Conservation (phyloP, 2,797 vertebrate species). For the Myotis planiceps region DNA sequence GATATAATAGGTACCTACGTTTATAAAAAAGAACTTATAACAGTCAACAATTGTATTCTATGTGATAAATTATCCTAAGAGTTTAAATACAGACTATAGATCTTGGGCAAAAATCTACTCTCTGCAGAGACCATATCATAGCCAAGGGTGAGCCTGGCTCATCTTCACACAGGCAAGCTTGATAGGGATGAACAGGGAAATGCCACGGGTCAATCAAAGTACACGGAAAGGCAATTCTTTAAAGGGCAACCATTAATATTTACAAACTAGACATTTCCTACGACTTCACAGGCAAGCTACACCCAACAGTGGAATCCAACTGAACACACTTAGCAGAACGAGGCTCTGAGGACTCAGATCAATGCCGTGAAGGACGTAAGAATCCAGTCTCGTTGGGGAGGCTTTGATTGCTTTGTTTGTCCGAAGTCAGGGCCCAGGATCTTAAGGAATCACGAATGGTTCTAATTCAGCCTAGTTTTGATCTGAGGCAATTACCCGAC, state of each 20-base stretch:
- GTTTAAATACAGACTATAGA: slow-evolving; percentile 40
- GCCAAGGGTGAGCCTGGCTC: background rate
- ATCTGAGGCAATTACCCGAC: background rate
- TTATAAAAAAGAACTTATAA: background rate
- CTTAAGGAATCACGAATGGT: background rate
- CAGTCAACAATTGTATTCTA: background rate
- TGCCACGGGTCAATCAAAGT: background rate
- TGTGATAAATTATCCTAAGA: background rate
- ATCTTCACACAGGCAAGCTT: background rate
- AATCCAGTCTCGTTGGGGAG: background rate
- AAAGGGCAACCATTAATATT: background rate
- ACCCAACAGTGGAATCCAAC: background rate
- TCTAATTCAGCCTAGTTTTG: background rate
- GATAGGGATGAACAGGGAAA: background rate
- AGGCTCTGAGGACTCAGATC: background rate
- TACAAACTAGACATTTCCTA: background rate
- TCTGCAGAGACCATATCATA: background rate
- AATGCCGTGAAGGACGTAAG: background rate
- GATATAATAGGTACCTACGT: background rate
- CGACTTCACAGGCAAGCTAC: background rate
- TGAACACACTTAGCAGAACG: background rate
- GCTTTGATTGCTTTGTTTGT: background rate
- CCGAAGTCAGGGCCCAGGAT: background rate
- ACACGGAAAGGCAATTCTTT: background rate
- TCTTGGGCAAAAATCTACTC: background rate